phyloP scores from a whole-genome alignment of 2,888 invertebrate genomes.

The Fragum sueziense region DNA sequence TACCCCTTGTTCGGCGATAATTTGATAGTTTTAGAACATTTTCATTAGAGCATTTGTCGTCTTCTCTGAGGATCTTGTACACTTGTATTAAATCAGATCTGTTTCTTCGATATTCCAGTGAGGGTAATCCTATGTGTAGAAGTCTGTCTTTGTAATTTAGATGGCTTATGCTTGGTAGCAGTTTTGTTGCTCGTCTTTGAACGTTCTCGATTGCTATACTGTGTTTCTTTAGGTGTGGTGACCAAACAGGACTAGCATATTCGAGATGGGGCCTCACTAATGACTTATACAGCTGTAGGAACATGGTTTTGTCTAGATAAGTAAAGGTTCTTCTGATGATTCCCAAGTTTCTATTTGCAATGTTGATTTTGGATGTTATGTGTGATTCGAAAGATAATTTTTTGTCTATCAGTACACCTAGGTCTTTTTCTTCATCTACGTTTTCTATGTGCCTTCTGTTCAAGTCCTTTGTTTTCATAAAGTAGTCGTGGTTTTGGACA shows the following conservation, averaged over 20 bases:
- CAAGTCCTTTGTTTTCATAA: background rate
- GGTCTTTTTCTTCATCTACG: background rate
- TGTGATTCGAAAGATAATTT: no score
- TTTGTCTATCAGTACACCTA: background rate
- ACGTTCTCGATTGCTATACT: background rate
- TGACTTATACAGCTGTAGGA: background rate
- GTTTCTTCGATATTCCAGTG: background rate
- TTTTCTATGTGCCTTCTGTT: background rate
- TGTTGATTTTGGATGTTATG: background rate
- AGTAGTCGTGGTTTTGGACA: background rate
- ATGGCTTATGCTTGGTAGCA: background rate
- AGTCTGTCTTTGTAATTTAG: background rate
- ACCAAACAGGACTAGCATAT: background rate
- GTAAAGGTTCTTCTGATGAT: background rate
- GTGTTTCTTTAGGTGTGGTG: background rate
- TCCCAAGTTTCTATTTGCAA: background rate
- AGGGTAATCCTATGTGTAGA: background rate
- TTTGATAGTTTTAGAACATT: background rate
- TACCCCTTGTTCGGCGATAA: background rate
- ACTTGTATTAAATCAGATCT: background rate
- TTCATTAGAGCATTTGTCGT: background rate
- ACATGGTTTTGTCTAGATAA: background rate
- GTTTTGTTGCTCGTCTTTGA: background rate
- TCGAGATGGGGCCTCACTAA: background rate
- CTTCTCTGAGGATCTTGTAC: background rate